Percentiles rank a stretch among this genome's conserved stretches.
Conservation (phyloP, 2,888 invertebrate genomes). For the Rhodophaea formosa region DNA sequence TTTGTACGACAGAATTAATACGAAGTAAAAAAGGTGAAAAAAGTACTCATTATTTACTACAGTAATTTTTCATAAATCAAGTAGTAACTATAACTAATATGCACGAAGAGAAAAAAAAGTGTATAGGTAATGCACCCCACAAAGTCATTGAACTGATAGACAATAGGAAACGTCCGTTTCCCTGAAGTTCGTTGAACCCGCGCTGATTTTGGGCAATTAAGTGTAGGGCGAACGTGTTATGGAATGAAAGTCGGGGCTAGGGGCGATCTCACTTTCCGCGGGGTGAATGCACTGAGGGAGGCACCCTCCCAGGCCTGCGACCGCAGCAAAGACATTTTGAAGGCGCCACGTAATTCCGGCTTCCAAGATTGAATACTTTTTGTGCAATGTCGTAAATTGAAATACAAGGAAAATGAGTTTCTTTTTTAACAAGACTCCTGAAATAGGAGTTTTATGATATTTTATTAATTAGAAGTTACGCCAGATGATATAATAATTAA, state of each 20-base stretch:
- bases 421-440: no score
- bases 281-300: constrained; percentile 78
- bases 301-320: constrained; percentile 62
- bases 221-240: constrained; percentile 63
- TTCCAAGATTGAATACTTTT: constrained; percentile 32
- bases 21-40: no score
- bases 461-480: no score
- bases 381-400: constrained; percentile 19
- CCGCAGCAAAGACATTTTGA: constrained; percentile 71
- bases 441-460: neutral
- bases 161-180: constrained; percentile 39
- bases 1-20: no score
- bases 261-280: constrained; percentile 73
- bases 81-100: neutral
- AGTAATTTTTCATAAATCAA: no score
- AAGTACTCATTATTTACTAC: no score
- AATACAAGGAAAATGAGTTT: neutral
- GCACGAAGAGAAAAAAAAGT: neutral
- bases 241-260: constrained; percentile 63
- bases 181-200: constrained; percentile 63
- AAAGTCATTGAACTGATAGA: constrained; percentile 12
- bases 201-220: constrained; percentile 72
- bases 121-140: neutral
- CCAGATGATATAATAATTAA: no score
- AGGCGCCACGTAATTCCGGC: constrained; percentile 46